These are phyloP conservation scores for Lerema accius DNA, from an alignment of 1,140 invertebrate genomes.

Conservation along the genomic window DNA sequence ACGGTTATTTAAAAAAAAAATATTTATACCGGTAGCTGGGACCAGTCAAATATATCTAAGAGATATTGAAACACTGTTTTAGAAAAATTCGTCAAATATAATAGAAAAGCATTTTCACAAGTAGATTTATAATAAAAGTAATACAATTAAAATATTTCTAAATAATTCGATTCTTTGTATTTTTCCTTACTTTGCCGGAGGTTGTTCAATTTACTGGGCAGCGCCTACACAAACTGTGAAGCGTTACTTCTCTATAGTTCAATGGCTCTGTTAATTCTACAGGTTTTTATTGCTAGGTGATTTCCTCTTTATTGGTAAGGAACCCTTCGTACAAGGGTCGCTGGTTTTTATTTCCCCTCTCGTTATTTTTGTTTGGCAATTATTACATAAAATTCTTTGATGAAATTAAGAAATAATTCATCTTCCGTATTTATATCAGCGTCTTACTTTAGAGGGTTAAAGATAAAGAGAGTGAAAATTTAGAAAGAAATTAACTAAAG, in stretches of 20 bases:
- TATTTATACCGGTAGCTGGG: too few species aligned
- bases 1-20: too few species aligned
- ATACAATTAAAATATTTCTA: too few species aligned
- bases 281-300: not conserved
- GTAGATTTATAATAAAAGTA: too few species aligned
- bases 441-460: slow-evolving; percentile 1
- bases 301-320: not conserved
- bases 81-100: too few species aligned
- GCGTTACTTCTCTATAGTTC: not conserved
- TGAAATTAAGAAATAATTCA: slow-evolving; percentile 42
- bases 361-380: slow-evolving; percentile 48
- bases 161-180: too few species aligned
- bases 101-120: too few species aligned
- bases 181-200: too few species aligned
- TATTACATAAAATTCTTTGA: slow-evolving; percentile 52
- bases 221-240: not conserved
- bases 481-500: too few species aligned
- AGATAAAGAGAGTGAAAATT: not conserved
- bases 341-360: slow-evolving; percentile 34
- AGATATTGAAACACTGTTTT: too few species aligned
- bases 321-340: not conserved
- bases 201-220: not conserved
- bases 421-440: not conserved
- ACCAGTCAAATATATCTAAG: too few species aligned
- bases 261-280: not conserved